These are phyloP conservation scores for Erebia ligea DNA, from an alignment of 2,888 invertebrate genomes.

Conservation along the genomic window DNA sequence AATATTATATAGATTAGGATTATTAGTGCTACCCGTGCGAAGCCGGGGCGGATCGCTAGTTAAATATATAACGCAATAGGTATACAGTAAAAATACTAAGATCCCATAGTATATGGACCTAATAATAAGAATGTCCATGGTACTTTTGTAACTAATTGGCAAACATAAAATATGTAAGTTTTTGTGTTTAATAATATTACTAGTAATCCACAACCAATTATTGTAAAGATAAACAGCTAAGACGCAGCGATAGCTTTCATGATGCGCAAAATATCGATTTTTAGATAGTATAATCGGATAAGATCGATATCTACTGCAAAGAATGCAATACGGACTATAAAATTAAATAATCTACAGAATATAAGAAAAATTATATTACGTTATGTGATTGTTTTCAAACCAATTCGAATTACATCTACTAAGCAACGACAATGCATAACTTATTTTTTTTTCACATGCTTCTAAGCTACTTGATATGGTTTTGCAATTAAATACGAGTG, in stretches of 20 bases:
- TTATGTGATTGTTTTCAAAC: neutral
- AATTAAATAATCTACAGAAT: neutral
- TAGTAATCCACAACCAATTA: neutral
- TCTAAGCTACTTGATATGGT: conserved; percentile 38
- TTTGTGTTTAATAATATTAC: neutral
- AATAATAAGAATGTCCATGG: no score
- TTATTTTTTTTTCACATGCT: conserved; percentile 36
- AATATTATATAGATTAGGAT: no score
- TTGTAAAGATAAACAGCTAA: conserved; percentile 1
- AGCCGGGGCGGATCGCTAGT: no score
- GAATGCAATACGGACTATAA: neutral
- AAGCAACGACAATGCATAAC: conserved; percentile 30
- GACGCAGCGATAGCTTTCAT: conserved; percentile 11
- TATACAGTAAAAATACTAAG: no score
- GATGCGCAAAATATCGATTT: conserved; percentile 13
- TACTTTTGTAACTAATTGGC: neutral
- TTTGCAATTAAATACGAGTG: conserved; percentile 21
- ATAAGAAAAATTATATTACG: neutral
- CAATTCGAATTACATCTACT: conserved; percentile 34
- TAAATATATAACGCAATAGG: no score
- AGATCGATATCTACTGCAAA: conserved; percentile 5
- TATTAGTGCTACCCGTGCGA: no score
- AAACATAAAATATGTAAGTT: neutral
- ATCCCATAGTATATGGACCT: no score
- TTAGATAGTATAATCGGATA: conserved; percentile 5